Conservation (phyloP, 2,888 invertebrate genomes). For the Hipparchia semele region DNA sequence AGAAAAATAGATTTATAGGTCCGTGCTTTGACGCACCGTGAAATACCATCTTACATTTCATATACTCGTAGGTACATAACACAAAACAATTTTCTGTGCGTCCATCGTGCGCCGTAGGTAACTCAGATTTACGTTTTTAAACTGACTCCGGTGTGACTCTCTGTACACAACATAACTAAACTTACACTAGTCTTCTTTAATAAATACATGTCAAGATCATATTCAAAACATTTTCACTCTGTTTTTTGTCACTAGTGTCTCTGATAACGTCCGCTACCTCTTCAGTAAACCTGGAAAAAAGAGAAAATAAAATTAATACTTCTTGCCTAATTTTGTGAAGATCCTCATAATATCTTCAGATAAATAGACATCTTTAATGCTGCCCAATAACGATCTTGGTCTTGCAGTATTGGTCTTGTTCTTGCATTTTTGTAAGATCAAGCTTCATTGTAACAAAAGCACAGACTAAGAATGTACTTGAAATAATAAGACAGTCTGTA, state of each 20-base stretch:
- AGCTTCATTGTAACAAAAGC: too few species aligned
- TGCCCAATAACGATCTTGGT: too few species aligned
- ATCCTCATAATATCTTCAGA: too few species aligned
- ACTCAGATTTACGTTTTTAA: slow-evolving; percentile 47
- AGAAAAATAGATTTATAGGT: background rate
- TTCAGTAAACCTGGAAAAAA: slow-evolving; percentile 64
- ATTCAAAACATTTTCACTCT: slow-evolving; percentile 53
- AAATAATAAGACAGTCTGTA: too few species aligned
- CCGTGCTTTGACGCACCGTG: background rate
- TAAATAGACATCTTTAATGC: too few species aligned
- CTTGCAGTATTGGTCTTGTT: too few species aligned
- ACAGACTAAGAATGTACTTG: too few species aligned
- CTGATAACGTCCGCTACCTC: slow-evolving; percentile 27
- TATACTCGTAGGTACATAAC: background rate
- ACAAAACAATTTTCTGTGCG: slow-evolving; percentile 1
- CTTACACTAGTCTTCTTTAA: slow-evolving; percentile 52
- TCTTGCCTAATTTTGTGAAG: too few species aligned
- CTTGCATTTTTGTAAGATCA: too few species aligned
- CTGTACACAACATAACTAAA: slow-evolving; percentile 55
- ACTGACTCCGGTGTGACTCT: slow-evolving; percentile 50
- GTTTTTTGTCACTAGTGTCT: slow-evolving; percentile 58
- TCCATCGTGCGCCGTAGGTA: slow-evolving; percentile 43
- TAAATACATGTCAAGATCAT: slow-evolving; percentile 70
- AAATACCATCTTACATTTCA: background rate
- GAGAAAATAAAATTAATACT: slow-evolving; percentile 26